Evolutionary conservation across 2,113 vertebrate genomes (phyloP).

Genomic region (Caloenas nicobarica): DNA sequence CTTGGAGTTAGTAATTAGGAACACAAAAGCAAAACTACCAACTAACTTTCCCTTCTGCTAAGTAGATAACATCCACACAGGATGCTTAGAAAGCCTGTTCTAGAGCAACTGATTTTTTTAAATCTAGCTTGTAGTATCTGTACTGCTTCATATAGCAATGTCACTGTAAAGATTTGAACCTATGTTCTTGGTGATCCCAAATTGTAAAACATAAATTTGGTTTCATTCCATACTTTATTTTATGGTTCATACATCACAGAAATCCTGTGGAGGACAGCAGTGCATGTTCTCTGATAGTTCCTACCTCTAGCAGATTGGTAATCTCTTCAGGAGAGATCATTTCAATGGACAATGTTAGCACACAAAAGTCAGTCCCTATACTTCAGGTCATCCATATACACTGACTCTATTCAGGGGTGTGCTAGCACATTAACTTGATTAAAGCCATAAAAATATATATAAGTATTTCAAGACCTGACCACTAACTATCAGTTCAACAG

Average conservation of each 20-base stretch:
- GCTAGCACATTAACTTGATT: not conserved
- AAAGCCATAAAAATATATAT: not conserved
- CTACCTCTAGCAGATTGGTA: not conserved
- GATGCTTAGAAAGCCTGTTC: not conserved
- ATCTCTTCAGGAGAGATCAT: not conserved
- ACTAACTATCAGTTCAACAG: not conserved
- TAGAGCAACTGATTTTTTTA: not conserved
- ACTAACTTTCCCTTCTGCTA: conserved; percentile 2
- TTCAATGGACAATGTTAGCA: not conserved
- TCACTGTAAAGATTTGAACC: not conserved
- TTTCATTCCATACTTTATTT: not conserved
- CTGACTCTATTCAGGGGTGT: not conserved
- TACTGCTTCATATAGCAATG: not conserved
- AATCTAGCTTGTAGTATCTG: not conserved
- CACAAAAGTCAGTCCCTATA: not conserved
- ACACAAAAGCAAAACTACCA: not conserved
- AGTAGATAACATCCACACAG: not conserved
- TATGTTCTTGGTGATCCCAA: not conserved
- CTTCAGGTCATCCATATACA: not conserved
- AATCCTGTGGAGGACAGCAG: not conserved
- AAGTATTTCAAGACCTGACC: not conserved
- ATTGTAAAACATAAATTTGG: not conserved
- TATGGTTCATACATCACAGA: not conserved
- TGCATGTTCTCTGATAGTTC: not conserved
- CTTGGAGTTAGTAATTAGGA: not conserved